Percentiles rank a stretch among this genome's conserved stretches.
phyloP scores from a whole-genome alignment of 2,113 vertebrate genomes.

The Ramphastos sulfuratus region DNA sequence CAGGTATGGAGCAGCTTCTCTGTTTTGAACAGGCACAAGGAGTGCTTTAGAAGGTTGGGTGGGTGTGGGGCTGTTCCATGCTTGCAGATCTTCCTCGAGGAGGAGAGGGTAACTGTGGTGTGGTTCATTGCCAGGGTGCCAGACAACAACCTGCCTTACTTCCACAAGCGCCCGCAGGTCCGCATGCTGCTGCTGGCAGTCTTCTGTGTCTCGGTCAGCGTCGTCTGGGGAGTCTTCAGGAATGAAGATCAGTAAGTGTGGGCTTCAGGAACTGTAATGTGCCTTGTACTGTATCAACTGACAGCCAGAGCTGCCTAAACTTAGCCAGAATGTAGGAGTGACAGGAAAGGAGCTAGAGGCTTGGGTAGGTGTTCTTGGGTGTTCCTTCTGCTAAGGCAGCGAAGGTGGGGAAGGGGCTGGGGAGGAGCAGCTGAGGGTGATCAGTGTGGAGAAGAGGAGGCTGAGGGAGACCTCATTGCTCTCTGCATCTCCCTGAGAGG shows the following conservation, averaged over 20 bases:
- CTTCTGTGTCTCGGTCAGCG: constrained; percentile 82
- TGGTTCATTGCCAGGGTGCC: constrained; percentile 77
- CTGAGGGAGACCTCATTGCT: no score
- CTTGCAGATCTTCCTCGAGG: not conserved
- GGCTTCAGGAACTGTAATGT: not conserved
- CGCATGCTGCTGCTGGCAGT: constrained; percentile 85
- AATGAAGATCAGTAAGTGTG: constrained; percentile 93
- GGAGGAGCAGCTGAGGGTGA: no score
- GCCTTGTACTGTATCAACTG: not conserved
- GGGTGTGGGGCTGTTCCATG: no score
- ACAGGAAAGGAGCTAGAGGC: not conserved
- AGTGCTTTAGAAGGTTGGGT: no score
- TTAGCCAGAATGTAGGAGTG: not conserved
- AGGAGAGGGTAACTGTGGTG: not conserved
- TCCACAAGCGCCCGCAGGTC: constrained; percentile 89
- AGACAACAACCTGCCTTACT: constrained; percentile 90
- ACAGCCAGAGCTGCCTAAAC: not conserved
- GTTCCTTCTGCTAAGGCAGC: not conserved
- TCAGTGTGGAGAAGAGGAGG: no score
- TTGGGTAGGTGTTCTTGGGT: not conserved
- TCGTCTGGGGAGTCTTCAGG: constrained; percentile 91
- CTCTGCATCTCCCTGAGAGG: no score
- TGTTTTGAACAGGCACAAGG: no score
- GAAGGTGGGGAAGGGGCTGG: no score
- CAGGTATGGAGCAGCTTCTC: no score